Evolutionary conservation across 1,140 invertebrate species (phyloP).

Genomic region (Nasonia giraulti): DNA sequence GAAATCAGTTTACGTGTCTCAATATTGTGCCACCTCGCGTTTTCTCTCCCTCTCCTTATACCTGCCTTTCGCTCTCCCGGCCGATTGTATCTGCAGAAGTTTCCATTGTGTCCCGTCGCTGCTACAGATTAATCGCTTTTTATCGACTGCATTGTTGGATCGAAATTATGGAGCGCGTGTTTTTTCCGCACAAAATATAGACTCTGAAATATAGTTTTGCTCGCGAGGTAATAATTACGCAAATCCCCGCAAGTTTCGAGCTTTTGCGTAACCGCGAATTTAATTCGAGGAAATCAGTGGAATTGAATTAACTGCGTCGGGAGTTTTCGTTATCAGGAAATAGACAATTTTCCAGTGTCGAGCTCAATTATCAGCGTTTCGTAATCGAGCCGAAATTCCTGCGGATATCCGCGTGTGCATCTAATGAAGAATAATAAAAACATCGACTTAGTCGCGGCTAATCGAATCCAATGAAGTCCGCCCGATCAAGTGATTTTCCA

Average conservation of each 20-base stretch:
- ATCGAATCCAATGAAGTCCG: not conserved
- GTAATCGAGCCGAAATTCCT: slow-evolving; percentile 63
- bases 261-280: slow-evolving; percentile 57
- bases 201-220: not conserved
- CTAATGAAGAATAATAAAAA: not conserved
- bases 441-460: not conserved
- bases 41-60: not conserved
- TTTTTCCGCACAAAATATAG: not conserved
- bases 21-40: slow-evolving; percentile 37
- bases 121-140: slow-evolving; percentile 14
- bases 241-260: slow-evolving; percentile 48
- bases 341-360: slow-evolving; percentile 72
- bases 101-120: slow-evolving; percentile 13
- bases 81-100: slow-evolving; percentile 25
- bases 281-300: slow-evolving; percentile 69
- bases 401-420: slow-evolving; percentile 40
- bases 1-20: slow-evolving; percentile 58
- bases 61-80: not conserved
- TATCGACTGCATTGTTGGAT: slow-evolving; percentile 37
- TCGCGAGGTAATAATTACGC: slow-evolving; percentile 29
- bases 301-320: slow-evolving; percentile 71
- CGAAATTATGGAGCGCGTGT: slow-evolving; percentile 6
- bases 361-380: slow-evolving; percentile 62
- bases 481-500: slow-evolving; percentile 26
- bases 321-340: slow-evolving; percentile 73